Conservation (phyloP, 2,888 invertebrate species). For the Ctena decussata region DNA sequence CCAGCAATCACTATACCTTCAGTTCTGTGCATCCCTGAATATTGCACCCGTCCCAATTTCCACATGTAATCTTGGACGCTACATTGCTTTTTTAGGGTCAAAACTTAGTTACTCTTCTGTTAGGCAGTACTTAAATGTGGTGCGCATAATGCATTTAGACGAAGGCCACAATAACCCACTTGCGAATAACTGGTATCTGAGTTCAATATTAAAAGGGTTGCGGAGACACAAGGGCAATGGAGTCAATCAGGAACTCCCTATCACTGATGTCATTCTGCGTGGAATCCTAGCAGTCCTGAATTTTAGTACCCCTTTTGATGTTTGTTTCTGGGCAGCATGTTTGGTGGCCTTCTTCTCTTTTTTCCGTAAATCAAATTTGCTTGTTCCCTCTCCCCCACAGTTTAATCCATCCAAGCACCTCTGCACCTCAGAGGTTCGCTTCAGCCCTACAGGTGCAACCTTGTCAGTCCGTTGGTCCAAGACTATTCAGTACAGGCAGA, state of each 20-base stretch:
- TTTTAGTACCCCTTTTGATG: neutral
- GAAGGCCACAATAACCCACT: neutral
- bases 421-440: too few species aligned
- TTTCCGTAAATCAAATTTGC: slow-evolving; percentile 2
- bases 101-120: slow-evolving; percentile 1
- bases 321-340: slow-evolving; percentile 1
- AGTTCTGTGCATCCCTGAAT: neutral
- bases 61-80: neutral
- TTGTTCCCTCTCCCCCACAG: too few species aligned
- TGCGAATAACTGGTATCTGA: neutral
- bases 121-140: neutral
- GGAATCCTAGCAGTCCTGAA: too few species aligned
- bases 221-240: too few species aligned
- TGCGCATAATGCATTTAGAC: neutral
- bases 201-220: neutral
- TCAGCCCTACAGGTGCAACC: too few species aligned
- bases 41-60: neutral
- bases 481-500: too few species aligned
- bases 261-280: too few species aligned
- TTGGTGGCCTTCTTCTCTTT: too few species aligned
- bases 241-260: too few species aligned
- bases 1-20: neutral
- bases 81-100: slow-evolving; percentile 3
- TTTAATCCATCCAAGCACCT: too few species aligned
- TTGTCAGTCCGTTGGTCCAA: too few species aligned